phyloP scores from a whole-genome alignment of 2,797 vertebrate genomes.

The Podarcis lilfordi region DNA sequence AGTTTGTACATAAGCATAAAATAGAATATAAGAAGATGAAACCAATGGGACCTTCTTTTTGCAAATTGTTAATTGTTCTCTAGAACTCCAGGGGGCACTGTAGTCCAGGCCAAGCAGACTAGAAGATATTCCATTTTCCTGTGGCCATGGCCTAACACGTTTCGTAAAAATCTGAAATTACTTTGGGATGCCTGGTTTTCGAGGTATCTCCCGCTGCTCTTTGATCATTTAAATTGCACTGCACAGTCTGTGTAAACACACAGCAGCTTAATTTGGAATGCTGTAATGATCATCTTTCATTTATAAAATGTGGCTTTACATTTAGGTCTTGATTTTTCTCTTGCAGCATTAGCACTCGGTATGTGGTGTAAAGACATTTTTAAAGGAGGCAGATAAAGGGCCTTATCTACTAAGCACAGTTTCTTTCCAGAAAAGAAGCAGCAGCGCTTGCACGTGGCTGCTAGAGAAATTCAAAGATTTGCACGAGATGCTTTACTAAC shows the following conservation, averaged over 20 bases:
- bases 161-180: background rate
- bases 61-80: background rate
- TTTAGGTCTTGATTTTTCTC: background rate
- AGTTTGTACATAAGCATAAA: background rate
- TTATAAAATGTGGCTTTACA: slow-evolving; percentile 34
- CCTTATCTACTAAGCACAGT: background rate
- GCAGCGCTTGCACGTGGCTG: background rate
- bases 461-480: background rate
- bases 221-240: slow-evolving; percentile 47
- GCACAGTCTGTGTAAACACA: slow-evolving; percentile 19
- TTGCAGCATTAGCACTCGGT: slow-evolving; percentile 23
- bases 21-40: background rate
- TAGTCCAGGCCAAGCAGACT: background rate
- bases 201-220: slow-evolving; percentile 28
- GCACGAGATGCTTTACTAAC: background rate
- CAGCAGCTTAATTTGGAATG: slow-evolving; percentile 41
- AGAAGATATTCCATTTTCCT: slow-evolving; percentile 6
- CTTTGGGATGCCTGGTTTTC: slow-evolving; percentile 47
- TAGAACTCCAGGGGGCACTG: slow-evolving; percentile 75
- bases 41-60: background rate
- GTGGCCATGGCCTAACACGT: background rate
- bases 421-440: background rate
- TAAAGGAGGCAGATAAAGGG: background rate
- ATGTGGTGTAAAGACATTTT: background rate
- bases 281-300: background rate